phyloP scores from a whole-genome alignment of 2,113 vertebrate genomes.

The Meriones unguiculatus region DNA sequence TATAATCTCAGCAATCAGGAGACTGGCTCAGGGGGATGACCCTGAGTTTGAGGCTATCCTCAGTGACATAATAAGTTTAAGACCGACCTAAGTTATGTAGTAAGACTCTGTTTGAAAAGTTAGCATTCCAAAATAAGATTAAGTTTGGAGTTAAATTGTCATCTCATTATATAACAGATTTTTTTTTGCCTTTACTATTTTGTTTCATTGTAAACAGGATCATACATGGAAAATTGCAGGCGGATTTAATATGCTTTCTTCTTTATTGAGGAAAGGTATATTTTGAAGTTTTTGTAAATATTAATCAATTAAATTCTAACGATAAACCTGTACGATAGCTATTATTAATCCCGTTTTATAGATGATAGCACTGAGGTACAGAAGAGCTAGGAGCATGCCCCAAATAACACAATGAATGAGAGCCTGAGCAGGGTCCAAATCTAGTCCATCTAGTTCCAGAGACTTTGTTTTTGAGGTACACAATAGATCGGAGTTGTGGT shows the following conservation, averaged over 20 bases:
- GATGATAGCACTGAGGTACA: neutral
- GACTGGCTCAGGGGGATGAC: neutral
- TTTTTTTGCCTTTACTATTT: slow-evolving; percentile 38
- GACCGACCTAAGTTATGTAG: neutral
- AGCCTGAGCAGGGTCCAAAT: neutral
- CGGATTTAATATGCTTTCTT: neutral
- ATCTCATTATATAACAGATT: neutral
- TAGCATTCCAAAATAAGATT: slow-evolving; percentile 28
- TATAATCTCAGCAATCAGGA: neutral
- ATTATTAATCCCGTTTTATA: slow-evolving; percentile 6
- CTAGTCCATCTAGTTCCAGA: neutral
- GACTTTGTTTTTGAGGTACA: neutral
- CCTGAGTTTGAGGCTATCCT: neutral
- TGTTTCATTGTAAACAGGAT: slow-evolving; percentile 9
- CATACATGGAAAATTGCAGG: neutral
- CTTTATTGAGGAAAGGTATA: neutral
- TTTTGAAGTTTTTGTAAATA: slow-evolving; percentile 17
- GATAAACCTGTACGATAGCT: neutral
- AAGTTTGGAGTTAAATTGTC: slow-evolving; percentile 49
- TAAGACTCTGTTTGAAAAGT: neutral
- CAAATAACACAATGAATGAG: neutral
- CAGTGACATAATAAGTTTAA: neutral
- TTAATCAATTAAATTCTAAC: slow-evolving; percentile 26
- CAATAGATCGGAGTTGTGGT: neutral
- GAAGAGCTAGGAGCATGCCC: neutral